phyloP scores from a whole-genome alignment of 1,140 invertebrate species.

The Scylla paramamosain region DNA sequence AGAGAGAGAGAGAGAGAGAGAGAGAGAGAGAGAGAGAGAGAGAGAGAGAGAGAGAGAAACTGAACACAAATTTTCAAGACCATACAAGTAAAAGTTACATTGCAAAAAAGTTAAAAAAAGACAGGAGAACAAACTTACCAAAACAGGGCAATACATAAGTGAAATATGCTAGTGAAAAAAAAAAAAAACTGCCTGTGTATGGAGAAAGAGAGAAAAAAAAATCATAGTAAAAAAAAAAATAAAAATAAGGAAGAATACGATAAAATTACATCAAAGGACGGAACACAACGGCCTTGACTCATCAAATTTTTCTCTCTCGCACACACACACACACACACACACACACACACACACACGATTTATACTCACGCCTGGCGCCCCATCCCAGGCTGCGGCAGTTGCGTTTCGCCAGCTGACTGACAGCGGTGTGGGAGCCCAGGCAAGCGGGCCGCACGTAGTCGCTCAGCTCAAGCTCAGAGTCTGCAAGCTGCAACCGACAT shows the following conservation, averaged over 20 bases:
- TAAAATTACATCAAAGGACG: not conserved
- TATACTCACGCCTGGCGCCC: constrained; percentile 76
- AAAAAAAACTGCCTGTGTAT: too few relatives aligned
- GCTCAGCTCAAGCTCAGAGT: constrained; percentile 77
- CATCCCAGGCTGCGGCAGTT: constrained; percentile 77
- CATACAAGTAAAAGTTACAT: too few relatives aligned
- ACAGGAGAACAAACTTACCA: not conserved
- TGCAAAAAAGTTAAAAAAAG: too few relatives aligned
- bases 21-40: too few relatives aligned
- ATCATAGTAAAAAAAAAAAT: not conserved
- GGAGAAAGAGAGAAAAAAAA: too few relatives aligned
- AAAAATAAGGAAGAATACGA: not conserved
- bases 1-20: too few relatives aligned
- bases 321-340: not conserved
- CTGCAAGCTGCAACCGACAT: constrained; percentile 72
- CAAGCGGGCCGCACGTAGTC: constrained; percentile 78
- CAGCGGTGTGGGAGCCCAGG: constrained; percentile 75
- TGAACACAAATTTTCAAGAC: too few relatives aligned
- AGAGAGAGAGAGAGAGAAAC: too few relatives aligned
- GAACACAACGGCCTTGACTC: not conserved
- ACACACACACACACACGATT: not conserved
- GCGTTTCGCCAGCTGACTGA: constrained; percentile 63
- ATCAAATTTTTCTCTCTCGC: not conserved
- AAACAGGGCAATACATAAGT: not conserved
- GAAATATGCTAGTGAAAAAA: not conserved